A percentile compares a stretch with the other conserved stretches of the same genome.
Evolutionary conservation across 2,888 invertebrate genomes (phyloP).

Genomic region (Xylocampa areola): DNA sequence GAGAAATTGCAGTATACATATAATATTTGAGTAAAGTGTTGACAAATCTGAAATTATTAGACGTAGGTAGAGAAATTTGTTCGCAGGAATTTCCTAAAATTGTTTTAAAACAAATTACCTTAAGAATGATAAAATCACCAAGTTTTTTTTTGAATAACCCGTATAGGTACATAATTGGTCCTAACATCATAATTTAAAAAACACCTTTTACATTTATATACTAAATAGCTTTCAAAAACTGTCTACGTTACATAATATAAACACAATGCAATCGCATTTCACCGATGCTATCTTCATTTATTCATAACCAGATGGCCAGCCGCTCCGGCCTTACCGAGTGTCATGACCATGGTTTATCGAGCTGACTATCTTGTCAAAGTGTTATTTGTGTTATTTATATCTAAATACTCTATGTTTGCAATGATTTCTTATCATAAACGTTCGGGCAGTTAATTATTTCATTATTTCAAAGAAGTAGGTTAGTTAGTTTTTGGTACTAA

Average conservation of each 20-base stretch:
- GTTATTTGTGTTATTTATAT: constrained; percentile 17
- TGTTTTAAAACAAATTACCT: no score
- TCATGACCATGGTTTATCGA: constrained; percentile 41
- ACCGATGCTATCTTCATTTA: constrained; percentile 32
- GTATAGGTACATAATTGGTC: no score
- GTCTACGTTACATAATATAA: constrained; percentile 4
- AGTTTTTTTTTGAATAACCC: no score
- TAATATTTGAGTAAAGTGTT: no score
- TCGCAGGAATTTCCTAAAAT: no score
- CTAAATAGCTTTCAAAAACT: background rate
- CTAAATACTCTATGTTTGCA: constrained; percentile 11
- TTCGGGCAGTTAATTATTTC: constrained; percentile 8
- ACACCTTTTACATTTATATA: background rate
- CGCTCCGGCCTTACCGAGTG: constrained; percentile 17
- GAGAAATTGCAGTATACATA: no score
- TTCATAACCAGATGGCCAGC: constrained; percentile 22
- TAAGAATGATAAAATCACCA: no score
- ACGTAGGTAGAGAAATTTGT: no score
- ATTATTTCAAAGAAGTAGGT: no score
- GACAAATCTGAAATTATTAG: no score
- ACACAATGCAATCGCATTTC: constrained; percentile 25
- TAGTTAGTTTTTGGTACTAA: no score
- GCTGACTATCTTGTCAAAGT: constrained; percentile 24
- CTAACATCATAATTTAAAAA: background rate
- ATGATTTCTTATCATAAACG: constrained; percentile 8